These are phyloP conservation scores for Xerus rutilus DNA, from an alignment of 2,797 vertebrate genomes.

Conservation along the genomic window DNA sequence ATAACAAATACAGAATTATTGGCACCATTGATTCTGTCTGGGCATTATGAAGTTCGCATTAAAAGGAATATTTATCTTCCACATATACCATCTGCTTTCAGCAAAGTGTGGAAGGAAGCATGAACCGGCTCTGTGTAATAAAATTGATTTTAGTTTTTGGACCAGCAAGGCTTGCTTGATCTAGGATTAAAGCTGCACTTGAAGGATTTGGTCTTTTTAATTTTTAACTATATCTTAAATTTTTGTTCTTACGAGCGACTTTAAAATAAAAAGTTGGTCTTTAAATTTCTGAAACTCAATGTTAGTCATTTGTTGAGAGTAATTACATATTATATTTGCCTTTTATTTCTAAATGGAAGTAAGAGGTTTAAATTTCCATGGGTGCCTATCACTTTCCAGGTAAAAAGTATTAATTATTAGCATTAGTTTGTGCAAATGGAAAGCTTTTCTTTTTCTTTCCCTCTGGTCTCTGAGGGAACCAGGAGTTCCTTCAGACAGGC, in stretches of 20 bases:
- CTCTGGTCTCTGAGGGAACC: neutral
- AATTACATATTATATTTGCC: conserved; percentile 1
- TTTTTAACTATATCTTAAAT: conserved; percentile 54
- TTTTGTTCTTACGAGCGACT: conserved; percentile 31
- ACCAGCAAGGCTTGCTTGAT: conserved; percentile 6
- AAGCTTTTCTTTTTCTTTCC: neutral
- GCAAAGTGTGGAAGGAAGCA: neutral
- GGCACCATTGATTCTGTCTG: neutral
- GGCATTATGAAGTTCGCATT: neutral
- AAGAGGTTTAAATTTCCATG: neutral
- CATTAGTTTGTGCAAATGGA: neutral
- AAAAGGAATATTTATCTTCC: neutral
- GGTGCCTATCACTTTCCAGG: neutral
- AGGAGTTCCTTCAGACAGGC: neutral
- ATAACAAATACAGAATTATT: neutral
- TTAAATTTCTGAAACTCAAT: neutral
- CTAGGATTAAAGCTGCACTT: conserved; percentile 28
- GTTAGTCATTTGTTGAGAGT: conserved; percentile 36
- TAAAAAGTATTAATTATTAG: neutral
- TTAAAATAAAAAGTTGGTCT: conserved; percentile 46
- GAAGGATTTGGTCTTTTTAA: conserved; percentile 21
- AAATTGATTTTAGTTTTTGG: neutral
- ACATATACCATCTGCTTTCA: neutral
- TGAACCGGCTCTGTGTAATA: neutral
- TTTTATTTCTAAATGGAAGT: conserved; percentile 13